Base-by-base conservation (phyloP, 2,888 invertebrate species). In the Azorinus chamasolen region DNA sequence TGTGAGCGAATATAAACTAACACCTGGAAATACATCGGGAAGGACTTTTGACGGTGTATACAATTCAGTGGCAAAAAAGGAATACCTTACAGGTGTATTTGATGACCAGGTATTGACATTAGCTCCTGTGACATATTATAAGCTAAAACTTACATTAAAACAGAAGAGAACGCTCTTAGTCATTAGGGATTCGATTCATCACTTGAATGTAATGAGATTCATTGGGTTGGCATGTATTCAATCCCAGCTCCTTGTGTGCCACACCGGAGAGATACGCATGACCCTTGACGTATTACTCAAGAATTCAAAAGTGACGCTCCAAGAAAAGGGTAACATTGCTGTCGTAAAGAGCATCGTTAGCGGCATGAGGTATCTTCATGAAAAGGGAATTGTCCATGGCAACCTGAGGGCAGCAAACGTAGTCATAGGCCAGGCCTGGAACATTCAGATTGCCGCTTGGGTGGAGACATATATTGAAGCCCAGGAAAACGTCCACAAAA, bases 381-480 rank as follows among this genome's bases (percentile, higher is more conserved):
- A 78, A 18, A 80, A 88, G 51, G 85, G 83, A 25, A 65, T 92
- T 20, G 72, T 90, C 0, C 93, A 92, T 73, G 92, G 92, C n/a
- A 65, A 78, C 48, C 83, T 93, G 50, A 81, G 65, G 20, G 86
- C 89, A 0, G 68, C 81, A 14, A 80, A 76, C 61, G 92, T 92
- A 63, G 64, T 90, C 20, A 82, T 93, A 16, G 93, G 92, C 76
- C 53, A 54, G 2, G 76, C 87, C 8, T 93, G 92, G 92, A 89
- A 83, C 0, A 87, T 92, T 10, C 89, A 89, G 64, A 84, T 92
- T 1, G 82, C 87, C 5, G 89, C 90, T 55, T 92, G 92, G 92
- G 86, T 87, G 58, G 87, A 85, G 53, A 75, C 32, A 32, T 10
- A 32, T 32, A 6, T 32, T 6, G 32, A 32, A 32, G 10, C 5